These are phyloP conservation scores for Thermophis baileyi DNA, from an alignment of 2,113 vertebrate genomes.

Conservation along the genomic window DNA sequence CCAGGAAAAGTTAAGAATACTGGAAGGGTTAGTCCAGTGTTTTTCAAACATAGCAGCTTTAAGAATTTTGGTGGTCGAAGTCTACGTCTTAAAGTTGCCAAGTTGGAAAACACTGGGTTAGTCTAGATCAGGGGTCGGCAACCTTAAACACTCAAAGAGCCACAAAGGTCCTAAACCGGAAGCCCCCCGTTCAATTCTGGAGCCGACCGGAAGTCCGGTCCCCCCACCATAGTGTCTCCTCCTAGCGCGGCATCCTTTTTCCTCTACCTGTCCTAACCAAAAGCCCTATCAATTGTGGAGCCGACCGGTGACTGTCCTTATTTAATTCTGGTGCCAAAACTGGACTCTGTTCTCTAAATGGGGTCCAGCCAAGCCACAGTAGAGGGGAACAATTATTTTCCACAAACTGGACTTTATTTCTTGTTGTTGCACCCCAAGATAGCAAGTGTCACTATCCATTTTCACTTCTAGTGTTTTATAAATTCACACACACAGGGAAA, in stretches of 20 bases:
- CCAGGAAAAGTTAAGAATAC: not conserved
- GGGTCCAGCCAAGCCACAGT: not conserved
- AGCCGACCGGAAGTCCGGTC: no score
- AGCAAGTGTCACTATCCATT: not conserved
- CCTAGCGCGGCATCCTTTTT: no score
- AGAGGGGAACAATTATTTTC: not conserved
- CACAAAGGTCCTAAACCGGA: no score
- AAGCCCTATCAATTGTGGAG: no score
- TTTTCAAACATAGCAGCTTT: not conserved
- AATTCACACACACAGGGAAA: not conserved
- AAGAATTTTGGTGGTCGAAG: not conserved
- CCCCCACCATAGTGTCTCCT: no score
- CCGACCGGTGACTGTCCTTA: no score
- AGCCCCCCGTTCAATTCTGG: no score
- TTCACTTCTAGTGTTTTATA: not conserved
- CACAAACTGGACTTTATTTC: not conserved
- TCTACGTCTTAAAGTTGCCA: not conserved
- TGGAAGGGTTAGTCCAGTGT: not conserved
- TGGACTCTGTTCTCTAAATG: not conserved
- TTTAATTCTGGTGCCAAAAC: not conserved
- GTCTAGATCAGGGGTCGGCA: not conserved
- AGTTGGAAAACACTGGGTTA: not conserved
- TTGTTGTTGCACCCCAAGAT: not conserved
- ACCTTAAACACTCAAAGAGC: no score
- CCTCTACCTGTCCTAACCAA: no score